Conservation (phyloP, 2,113 vertebrate species). For the Trematomus loennbergii region DNA sequence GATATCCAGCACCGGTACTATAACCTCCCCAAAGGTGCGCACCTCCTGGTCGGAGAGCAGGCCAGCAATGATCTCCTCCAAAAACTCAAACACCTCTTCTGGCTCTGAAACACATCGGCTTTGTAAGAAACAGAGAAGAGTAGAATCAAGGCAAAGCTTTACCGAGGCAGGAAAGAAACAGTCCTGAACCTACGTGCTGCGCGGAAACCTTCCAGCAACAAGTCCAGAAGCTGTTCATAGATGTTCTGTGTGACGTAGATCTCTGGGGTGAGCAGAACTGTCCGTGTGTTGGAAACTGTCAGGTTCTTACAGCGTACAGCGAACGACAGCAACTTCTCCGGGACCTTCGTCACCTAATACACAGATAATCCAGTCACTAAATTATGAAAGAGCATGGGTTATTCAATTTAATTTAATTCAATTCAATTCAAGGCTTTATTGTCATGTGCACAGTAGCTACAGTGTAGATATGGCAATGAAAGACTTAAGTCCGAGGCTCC, state of each 20-base stretch:
- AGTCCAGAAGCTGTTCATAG: constrained; percentile 93
- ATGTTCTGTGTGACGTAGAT: constrained; percentile 95
- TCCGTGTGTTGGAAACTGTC: constrained; percentile 90
- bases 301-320: constrained; percentile 93
- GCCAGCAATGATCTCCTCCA: constrained; percentile 91
- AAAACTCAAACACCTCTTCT: constrained; percentile 91
- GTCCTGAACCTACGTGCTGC: constrained; percentile 87
- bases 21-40: constrained; percentile 93
- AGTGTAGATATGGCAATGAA: no score
- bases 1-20: constrained; percentile 94
- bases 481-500: no score
- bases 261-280: constrained; percentile 95
- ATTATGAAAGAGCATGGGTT: constrained; percentile 12
- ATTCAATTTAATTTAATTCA: no score
- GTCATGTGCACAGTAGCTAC: no score
- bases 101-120: constrained; percentile 83
- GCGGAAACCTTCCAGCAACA: constrained; percentile 90
- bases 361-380: constrained; percentile 12
- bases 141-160: constrained; percentile 4
- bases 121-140: constrained; percentile 7
- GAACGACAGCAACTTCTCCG: constrained; percentile 93
- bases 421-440: no score
- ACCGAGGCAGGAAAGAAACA: not conserved
- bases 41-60: constrained; percentile 93
- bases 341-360: constrained; percentile 94